These are phyloP conservation scores for Kradibia gibbosae DNA, from an alignment of 1,140 invertebrate species.

Conservation along the genomic window DNA sequence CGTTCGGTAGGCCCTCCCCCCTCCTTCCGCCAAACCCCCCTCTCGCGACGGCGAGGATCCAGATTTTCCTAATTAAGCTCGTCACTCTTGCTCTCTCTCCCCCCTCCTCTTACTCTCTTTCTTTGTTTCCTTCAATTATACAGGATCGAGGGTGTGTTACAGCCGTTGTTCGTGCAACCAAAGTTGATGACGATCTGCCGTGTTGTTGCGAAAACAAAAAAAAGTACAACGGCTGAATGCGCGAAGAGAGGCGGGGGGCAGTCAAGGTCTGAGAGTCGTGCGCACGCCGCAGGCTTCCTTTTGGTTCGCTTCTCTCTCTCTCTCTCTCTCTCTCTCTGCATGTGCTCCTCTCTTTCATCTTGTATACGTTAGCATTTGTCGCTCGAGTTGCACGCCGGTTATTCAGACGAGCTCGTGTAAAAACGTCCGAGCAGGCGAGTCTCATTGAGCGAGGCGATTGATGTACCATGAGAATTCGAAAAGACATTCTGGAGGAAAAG, in stretches of 20 bases:
- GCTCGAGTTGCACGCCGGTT: constrained; percentile 46
- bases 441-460: constrained; percentile 46
- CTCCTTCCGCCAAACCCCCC: too few relatives aligned
- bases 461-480: constrained; percentile 59
- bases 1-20: too few relatives aligned
- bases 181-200: constrained; percentile 1
- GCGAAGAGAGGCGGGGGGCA: constrained; percentile 16
- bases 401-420: constrained; percentile 47
- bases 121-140: not conserved
- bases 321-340: not conserved
- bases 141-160: not conserved
- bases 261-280: constrained; percentile 53
- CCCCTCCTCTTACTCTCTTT: not conserved
- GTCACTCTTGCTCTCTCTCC: not conserved
- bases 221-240: not conserved
- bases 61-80: too few relatives aligned
- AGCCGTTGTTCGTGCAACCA: not conserved
- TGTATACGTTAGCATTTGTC: constrained; percentile 21
- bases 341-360: not conserved
- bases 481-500: constrained; percentile 49
- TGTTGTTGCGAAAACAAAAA: not conserved
- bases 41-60: too few relatives aligned
- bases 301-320: not conserved
- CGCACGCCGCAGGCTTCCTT: not conserved
- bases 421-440: constrained; percentile 12